A percentile compares a stretch with the other conserved stretches of the same genome.
Conservation (phyloP, 2,888 invertebrate species). For the Cotesia congregata region DNA sequence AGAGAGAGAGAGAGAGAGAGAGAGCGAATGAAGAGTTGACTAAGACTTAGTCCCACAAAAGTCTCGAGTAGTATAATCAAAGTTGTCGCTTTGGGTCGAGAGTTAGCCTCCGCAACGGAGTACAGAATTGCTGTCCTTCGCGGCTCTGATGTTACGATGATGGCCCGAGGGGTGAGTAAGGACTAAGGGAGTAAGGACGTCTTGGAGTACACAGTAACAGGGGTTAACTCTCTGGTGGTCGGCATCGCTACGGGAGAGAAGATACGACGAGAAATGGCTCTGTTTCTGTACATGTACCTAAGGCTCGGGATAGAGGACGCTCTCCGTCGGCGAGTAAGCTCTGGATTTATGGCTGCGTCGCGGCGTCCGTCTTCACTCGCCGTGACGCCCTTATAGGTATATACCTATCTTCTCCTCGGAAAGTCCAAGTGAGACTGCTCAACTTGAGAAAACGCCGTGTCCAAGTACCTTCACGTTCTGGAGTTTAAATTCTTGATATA, state of each 20-base stretch:
- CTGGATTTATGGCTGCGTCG: constrained; percentile 69
- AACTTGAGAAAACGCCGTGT: constrained; percentile 36
- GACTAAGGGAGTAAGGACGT: constrained; percentile 25
- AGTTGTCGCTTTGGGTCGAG: constrained; percentile 63
- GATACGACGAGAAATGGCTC: constrained; percentile 41
- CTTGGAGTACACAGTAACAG: neutral
- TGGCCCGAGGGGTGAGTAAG: neutral
- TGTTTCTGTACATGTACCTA: constrained; percentile 38
- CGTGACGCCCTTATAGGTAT: constrained; percentile 63
- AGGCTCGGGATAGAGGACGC: constrained; percentile 51
- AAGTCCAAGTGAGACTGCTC: constrained; percentile 51
- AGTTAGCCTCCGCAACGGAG: constrained; percentile 64
- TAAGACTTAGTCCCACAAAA: constrained; percentile 53
- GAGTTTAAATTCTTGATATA: constrained; percentile 15
- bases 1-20: constrained; percentile 5
- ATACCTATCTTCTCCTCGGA: constrained; percentile 48
- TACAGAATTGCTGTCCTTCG: constrained; percentile 46
- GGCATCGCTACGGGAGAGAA: constrained; percentile 40
- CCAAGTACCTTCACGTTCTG: constrained; percentile 31
- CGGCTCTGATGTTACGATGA: constrained; percentile 1
- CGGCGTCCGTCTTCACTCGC: constrained; percentile 71
- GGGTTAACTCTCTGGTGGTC: constrained; percentile 10
- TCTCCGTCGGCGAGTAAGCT: constrained; percentile 67
- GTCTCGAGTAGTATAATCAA: constrained; percentile 61
- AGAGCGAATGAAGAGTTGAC: constrained; percentile 43